Conservation (phyloP, 2,113 vertebrate species). For the Podarcis muralis region DNA sequence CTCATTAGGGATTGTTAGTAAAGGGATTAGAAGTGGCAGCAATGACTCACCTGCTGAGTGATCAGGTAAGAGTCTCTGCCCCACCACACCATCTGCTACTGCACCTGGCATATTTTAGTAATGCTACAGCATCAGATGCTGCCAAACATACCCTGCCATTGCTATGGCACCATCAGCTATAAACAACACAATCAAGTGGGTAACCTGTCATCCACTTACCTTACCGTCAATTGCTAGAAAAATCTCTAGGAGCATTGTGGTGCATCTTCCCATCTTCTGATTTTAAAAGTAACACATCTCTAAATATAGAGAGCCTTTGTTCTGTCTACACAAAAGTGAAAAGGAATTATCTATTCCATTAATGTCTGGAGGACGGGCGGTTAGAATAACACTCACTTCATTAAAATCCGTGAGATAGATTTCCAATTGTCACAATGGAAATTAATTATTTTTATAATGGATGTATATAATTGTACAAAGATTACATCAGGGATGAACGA, state of each 20-base stretch:
- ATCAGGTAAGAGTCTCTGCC: too few relatives aligned
- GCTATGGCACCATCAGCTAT: not conserved
- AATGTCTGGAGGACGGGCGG: not conserved
- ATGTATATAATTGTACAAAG: accelerated
- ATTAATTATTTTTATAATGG: not conserved
- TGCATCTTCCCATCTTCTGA: not conserved
- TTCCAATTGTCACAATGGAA: constrained; percentile 22
- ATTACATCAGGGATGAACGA: not conserved
- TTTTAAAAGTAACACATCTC: not conserved
- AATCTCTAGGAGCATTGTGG: not conserved
- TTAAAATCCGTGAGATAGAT: constrained; percentile 32
- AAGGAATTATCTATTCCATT: constrained; percentile 13
- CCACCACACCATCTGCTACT: too few relatives aligned
- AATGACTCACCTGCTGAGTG: too few relatives aligned
- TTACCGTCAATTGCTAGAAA: not conserved
- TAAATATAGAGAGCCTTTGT: not conserved
- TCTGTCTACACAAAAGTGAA: not conserved
- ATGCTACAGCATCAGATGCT: not conserved
- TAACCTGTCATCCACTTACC: not conserved
- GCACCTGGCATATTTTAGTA: not conserved
- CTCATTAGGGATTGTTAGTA: too few relatives aligned
- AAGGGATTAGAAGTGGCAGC: too few relatives aligned
- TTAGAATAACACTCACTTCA: not conserved
- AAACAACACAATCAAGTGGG: not conserved
- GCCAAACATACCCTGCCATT: not conserved